phyloP scores from a whole-genome alignment of 2,888 invertebrate species.

The Nebria brevicollis region DNA sequence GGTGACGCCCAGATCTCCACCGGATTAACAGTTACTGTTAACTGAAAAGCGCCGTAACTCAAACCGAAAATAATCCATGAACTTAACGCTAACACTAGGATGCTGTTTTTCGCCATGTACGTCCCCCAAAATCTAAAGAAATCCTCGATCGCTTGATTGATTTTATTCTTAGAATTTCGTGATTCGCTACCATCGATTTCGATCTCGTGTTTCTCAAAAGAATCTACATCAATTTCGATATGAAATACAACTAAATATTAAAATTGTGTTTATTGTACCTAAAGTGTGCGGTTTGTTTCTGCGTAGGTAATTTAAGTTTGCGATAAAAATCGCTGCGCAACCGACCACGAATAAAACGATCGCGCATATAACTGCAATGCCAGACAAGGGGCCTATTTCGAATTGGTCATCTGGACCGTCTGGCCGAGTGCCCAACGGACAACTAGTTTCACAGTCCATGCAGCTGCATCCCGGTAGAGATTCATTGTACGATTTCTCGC shows the following conservation, averaged over 20 bases:
- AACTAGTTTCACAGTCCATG: constrained; percentile 76
- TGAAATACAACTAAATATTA: no score
- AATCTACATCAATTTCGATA: background rate
- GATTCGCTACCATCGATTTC: background rate
- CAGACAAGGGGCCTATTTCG: constrained; percentile 71
- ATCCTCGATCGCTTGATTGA: constrained; percentile 57
- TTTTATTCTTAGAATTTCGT: constrained; percentile 45
- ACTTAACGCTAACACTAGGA: constrained; percentile 71
- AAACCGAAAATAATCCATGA: constrained; percentile 72
- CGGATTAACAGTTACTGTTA: constrained; percentile 86
- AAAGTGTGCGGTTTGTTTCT: background rate
- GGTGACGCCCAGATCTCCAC: constrained; percentile 94
- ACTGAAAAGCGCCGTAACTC: constrained; percentile 72
- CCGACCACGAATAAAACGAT: constrained; percentile 66
- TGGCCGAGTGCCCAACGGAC: constrained; percentile 67
- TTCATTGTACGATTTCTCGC: constrained; percentile 66
- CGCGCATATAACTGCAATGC: constrained; percentile 72
- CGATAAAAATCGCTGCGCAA: constrained; percentile 50
- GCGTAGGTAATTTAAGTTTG: background rate
- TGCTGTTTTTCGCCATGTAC: constrained; percentile 74
- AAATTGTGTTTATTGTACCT: background rate
- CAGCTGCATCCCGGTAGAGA: constrained; percentile 74
- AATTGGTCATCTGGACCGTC: constrained; percentile 62
- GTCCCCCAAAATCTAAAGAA: constrained; percentile 64
- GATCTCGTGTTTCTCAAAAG: constrained; percentile 6